phyloP scores from a whole-genome alignment of 2,888 invertebrate genomes.

The Elmis aenea region DNA sequence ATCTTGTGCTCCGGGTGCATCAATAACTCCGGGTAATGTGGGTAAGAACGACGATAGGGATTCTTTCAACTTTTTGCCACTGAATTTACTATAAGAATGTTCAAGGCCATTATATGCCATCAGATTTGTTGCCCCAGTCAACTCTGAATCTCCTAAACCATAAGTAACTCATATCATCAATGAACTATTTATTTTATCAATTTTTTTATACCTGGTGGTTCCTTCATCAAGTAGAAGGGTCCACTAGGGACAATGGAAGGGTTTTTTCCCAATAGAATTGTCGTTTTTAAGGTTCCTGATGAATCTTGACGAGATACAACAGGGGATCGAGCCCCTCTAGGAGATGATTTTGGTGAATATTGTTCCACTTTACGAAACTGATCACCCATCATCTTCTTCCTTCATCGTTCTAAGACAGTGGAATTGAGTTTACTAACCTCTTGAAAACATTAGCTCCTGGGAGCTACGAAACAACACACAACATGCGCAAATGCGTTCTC shows the following conservation, averaged over 20 bases:
- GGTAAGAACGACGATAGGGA: constrained; percentile 93
- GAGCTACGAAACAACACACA: constrained; percentile 6
- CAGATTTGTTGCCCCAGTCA: constrained; percentile 94
- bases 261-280: constrained; percentile 94
- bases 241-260: constrained; percentile 96
- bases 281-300: constrained; percentile 94
- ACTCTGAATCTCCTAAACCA: constrained; percentile 78
- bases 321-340: constrained; percentile 89
- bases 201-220: constrained; percentile 71
- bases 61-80: constrained; percentile 92
- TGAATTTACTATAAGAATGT: constrained; percentile 96
- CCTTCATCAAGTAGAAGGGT: constrained; percentile 97
- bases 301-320: constrained; percentile 95
- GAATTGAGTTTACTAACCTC: constrained; percentile 17
- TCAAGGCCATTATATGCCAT: constrained; percentile 95
- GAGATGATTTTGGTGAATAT: constrained; percentile 93
- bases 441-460: constrained; percentile 13
- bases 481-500: constrained; percentile 4
- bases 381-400: constrained; percentile 85
- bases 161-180: constrained; percentile 1
- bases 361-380: constrained; percentile 89
- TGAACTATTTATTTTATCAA: constrained; percentile 2
- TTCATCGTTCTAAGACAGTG: constrained; percentile 36
- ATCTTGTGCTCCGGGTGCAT: constrained; percentile 82
- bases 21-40: constrained; percentile 90